These are phyloP conservation scores for Lapara coniferarum DNA, from an alignment of 2,888 invertebrate species.

Conservation along the genomic window DNA sequence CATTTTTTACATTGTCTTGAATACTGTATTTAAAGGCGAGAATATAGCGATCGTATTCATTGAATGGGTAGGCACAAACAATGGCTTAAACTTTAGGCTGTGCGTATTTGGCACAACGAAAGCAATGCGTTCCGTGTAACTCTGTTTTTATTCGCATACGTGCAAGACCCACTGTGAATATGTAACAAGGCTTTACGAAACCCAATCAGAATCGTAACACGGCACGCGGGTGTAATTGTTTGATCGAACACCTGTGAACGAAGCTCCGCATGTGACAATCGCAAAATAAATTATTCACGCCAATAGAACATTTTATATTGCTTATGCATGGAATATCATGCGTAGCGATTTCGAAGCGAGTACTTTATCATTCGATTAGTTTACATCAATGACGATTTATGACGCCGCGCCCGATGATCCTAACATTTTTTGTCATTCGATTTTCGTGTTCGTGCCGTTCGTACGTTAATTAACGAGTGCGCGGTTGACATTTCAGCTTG, in stretches of 20 bases:
- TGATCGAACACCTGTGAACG: conserved; percentile 63
- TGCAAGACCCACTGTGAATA: conserved; percentile 36
- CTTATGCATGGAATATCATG: conserved; percentile 71
- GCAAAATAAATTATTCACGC: conserved; percentile 73
- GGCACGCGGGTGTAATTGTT: conserved; percentile 55
- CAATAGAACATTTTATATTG: conserved; percentile 68
- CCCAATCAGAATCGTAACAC: conserved; percentile 43
- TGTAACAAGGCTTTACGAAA: conserved; percentile 33
- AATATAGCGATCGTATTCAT: not conserved
- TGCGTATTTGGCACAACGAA: conserved; percentile 30
- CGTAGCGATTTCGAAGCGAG: conserved; percentile 50
- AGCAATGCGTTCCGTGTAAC: conserved; percentile 30
- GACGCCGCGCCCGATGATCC: conserved; percentile 40
- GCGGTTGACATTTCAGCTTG: conserved; percentile 29
- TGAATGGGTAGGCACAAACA: not conserved
- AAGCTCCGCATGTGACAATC: conserved; percentile 60
- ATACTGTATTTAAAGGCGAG: not conserved
- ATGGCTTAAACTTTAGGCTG: not conserved
- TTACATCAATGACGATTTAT: conserved; percentile 59
- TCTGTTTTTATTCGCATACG: conserved; percentile 32
- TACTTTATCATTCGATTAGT: conserved; percentile 63
- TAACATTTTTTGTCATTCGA: conserved; percentile 45
- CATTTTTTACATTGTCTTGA: not conserved
- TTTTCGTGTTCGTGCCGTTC: conserved; percentile 45
- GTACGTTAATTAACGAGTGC: conserved; percentile 38